These are phyloP conservation scores for Chalcis sispes DNA, from an alignment of 2,888 invertebrate species.

Conservation along the genomic window DNA sequence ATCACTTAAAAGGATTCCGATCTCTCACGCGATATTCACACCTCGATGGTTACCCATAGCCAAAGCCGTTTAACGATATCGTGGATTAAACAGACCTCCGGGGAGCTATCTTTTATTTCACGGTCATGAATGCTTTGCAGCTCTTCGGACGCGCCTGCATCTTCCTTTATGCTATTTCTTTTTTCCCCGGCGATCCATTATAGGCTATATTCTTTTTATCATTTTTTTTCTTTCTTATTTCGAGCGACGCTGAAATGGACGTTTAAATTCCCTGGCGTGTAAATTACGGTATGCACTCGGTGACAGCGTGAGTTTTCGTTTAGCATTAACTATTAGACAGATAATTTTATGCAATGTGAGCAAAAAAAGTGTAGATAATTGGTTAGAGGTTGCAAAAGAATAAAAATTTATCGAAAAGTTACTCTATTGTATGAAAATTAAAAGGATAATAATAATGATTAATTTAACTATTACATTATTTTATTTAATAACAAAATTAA, in stretches of 20 bases:
- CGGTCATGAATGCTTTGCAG: neutral
- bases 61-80: constrained; percentile 1
- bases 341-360: neutral
- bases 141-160: neutral
- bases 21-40: constrained; percentile 15
- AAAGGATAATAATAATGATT: too few species aligned
- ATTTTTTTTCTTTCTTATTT: too few species aligned
- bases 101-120: neutral
- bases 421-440: too few species aligned
- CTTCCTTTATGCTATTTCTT: neutral
- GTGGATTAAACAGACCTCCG: constrained; percentile 16
- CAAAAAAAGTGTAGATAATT: neutral
- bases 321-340: too few species aligned
- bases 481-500: too few species aligned
- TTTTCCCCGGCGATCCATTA: neutral
- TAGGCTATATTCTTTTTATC: neutral
- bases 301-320: too few species aligned
- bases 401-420: too few species aligned
- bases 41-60: neutral
- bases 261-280: neutral
- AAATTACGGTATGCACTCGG: neutral
- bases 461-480: too few species aligned
- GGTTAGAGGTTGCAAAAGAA: neutral
- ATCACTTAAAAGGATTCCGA: constrained; percentile 40
- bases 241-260: too few species aligned